Conservation (phyloP, 2,113 vertebrate species). For the Lepus americanus region DNA sequence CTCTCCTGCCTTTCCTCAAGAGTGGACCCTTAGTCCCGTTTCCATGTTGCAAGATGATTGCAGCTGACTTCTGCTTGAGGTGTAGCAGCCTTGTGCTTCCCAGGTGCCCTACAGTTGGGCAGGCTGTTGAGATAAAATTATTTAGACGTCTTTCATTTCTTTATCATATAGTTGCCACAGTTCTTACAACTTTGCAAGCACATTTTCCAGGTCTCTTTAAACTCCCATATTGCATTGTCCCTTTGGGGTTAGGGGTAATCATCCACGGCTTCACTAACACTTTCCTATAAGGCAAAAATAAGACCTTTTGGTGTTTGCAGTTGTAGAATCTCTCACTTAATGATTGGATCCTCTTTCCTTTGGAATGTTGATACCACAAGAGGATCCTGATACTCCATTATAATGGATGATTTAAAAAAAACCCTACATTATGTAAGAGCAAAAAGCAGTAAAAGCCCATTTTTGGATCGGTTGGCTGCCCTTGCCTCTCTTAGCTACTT, state of each 20-base stretch:
- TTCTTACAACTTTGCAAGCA: neutral
- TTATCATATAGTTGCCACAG: neutral
- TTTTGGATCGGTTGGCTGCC: neutral
- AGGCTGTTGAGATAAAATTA: neutral
- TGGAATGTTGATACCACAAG: neutral
- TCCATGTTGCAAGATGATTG: neutral
- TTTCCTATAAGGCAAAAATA: neutral
- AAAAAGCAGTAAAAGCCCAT: neutral
- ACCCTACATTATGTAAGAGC: neutral
- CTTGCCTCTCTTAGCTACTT: slow-evolving; percentile 35
- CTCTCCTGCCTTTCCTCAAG: neutral
- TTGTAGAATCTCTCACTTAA: neutral
- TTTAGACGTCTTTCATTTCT: neutral
- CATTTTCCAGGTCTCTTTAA: neutral
- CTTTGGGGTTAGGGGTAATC: neutral
- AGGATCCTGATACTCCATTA: neutral
- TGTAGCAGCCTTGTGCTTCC: neutral
- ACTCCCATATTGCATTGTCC: neutral
- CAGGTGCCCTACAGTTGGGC: neutral
- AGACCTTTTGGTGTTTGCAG: neutral
- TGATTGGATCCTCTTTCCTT: neutral
- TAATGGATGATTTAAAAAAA: neutral
- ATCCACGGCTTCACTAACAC: neutral
- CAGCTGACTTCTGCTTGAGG: neutral
- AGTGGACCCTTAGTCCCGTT: neutral